A percentile compares a stretch with the other conserved stretches of the same genome.
Conservation (phyloP, 2,113 vertebrate genomes). For the Indicator indicator region DNA sequence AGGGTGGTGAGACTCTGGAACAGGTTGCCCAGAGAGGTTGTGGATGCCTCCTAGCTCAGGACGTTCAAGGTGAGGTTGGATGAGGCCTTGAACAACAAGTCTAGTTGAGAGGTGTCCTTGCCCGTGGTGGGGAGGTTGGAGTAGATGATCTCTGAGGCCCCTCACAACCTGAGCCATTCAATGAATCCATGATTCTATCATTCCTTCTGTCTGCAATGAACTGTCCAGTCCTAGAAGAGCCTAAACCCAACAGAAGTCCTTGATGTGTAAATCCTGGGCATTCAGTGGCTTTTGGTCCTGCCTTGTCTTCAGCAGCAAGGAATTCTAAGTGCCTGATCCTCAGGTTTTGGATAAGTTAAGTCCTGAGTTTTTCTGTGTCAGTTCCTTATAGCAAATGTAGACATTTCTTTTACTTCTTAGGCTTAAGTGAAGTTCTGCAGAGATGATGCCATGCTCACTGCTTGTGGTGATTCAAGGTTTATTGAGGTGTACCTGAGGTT, state of each 20-base stretch:
- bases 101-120: too few relatives aligned
- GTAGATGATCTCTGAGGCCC: too few relatives aligned
- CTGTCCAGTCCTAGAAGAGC: background rate
- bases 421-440: background rate
- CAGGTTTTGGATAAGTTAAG: background rate
- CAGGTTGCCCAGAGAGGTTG: too few relatives aligned
- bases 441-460: background rate
- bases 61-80: too few relatives aligned
- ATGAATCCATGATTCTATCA: too few relatives aligned
- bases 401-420: background rate
- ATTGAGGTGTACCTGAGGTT: background rate
- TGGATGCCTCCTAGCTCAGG: too few relatives aligned
- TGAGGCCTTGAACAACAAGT: too few relatives aligned
- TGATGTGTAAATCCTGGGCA: background rate
- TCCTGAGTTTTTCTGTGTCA: background rate
- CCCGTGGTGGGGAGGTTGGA: too few relatives aligned
- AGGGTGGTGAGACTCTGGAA: too few relatives aligned
- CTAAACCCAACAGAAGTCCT: background rate
- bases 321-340: background rate
- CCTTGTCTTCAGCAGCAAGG: background rate
- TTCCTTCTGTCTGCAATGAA: background rate
- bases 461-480: fast-evolving
- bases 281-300: background rate
- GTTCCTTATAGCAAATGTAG: background rate
- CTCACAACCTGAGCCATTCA: too few relatives aligned